These are phyloP conservation scores for human (Homo sapiens) DNA, from an alignment of 2,113 vertebrate species.

Conservation along the genomic window GRCh38 chrX:74632501-74633000, in stretches of 20 bases:
- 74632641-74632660: too few relatives aligned
- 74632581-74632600: not conserved
- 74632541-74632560: not conserved
- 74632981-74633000: too few relatives aligned
- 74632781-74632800: not conserved
- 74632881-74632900: not conserved
- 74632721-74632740: not conserved
- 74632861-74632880: not conserved
- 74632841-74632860: not conserved
- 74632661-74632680: too few relatives aligned
- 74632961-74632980: too few relatives aligned
- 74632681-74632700: not conserved
- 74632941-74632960: not conserved
- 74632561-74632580: not conserved
- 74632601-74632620: not conserved
- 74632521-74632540: not conserved
- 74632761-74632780: not conserved
- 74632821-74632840: not conserved
- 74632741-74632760: not conserved
- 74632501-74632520: not conserved
- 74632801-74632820: not conserved
- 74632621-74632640: not conserved
- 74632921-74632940: not conserved
- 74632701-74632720: not conserved
- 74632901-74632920: not conserved